phyloP scores from a whole-genome alignment of 1,140 invertebrate species.

The Cardiocondyla obscurior region DNA sequence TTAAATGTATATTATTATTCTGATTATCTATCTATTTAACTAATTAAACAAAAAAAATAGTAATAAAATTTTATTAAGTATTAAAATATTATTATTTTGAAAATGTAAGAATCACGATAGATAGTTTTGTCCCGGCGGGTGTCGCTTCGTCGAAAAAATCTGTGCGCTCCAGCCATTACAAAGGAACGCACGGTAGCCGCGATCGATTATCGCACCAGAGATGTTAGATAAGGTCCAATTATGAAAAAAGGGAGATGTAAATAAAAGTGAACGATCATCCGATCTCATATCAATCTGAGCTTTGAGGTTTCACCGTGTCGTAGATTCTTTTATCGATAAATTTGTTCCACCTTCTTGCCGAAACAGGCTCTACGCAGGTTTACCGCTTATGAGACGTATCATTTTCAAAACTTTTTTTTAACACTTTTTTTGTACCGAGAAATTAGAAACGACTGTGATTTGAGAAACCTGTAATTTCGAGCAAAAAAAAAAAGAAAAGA shows the following conservation, averaged over 20 bases:
- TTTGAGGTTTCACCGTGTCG: constrained; percentile 29
- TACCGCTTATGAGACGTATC: background rate
- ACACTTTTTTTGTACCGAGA: background rate
- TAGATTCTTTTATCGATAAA: constrained; percentile 42
- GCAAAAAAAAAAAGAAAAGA: too few species aligned
- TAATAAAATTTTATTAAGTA: constrained; percentile 9
- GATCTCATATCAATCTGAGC: constrained; percentile 6
- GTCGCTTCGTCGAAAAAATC: constrained; percentile 47
- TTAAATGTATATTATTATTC: background rate
- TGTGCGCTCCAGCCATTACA: constrained; percentile 50
- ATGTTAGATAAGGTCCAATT: constrained; percentile 71
- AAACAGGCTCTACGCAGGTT: background rate
- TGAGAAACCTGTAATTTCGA: constrained; percentile 37
- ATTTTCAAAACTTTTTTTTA: background rate
- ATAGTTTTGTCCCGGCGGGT: background rate
- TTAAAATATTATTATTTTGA: background rate
- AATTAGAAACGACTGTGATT: background rate
- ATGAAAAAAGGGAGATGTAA: constrained; percentile 47
- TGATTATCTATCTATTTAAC: too few species aligned
- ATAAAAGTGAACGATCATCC: constrained; percentile 56
- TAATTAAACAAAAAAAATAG: too few species aligned
- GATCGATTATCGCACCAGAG: constrained; percentile 60
- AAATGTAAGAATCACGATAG: background rate
- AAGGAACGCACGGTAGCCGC: constrained; percentile 64
- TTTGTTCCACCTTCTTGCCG: constrained; percentile 33